phyloP scores from a whole-genome alignment of 2,888 invertebrate genomes.

The Ormyrus thymus region DNA sequence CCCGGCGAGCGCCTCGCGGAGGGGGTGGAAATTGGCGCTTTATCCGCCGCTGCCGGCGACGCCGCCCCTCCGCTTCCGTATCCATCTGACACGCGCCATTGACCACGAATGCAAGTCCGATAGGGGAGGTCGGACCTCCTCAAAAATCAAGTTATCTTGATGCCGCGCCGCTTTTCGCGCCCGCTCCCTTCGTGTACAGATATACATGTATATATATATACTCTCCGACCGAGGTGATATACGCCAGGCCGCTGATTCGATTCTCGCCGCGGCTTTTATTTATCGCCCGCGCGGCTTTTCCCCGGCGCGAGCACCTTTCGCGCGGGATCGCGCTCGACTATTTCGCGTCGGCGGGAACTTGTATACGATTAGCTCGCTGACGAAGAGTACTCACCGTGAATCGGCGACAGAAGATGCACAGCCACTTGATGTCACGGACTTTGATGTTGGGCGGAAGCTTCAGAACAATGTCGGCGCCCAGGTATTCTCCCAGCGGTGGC shows the following conservation, averaged over 20 bases:
- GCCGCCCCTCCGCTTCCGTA: conserved; percentile 69
- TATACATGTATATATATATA: too few relatives aligned
- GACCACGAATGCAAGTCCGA: conserved; percentile 73
- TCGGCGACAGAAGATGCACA: conserved; percentile 93
- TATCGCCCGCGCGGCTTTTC: too few relatives aligned
- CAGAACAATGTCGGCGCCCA: conserved; percentile 87
- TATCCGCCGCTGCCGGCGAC: not conserved
- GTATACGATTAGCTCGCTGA: not conserved
- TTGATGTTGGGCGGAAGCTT: conserved; percentile 89
- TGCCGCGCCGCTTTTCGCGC: conserved; percentile 53
- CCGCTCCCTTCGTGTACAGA: too few relatives aligned
- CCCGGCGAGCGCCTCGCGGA: not conserved
- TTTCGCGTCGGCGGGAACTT: too few relatives aligned
- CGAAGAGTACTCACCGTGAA: conserved; percentile 84
- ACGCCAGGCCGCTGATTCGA: too few relatives aligned
- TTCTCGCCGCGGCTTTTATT: not conserved
- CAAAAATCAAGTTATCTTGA: conserved; percentile 73
- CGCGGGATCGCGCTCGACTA: too few relatives aligned
- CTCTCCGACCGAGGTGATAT: too few relatives aligned
- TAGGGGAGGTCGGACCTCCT: conserved; percentile 64
- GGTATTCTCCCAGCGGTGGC: conserved; percentile 84
- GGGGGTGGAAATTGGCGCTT: conserved; percentile 13
- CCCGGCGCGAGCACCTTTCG: too few relatives aligned
- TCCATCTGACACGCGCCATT: conserved; percentile 76
- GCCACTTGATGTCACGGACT: conserved; percentile 91